Conservation (phyloP, 1,140 invertebrate genomes). For the Goniozus legneri region DNA sequence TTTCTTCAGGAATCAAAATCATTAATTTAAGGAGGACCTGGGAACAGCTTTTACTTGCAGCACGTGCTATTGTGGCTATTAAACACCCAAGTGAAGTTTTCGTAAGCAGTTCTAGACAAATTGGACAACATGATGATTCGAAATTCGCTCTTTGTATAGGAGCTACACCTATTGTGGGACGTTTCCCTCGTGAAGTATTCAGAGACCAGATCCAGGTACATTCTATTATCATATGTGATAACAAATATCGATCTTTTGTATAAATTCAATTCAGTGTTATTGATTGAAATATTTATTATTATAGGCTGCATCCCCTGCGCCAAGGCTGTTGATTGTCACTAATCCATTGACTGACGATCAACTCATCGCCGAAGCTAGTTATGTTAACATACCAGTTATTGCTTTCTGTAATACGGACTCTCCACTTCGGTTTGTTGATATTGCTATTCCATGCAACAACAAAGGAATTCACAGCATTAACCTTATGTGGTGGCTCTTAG, state of each 20-base stretch:
- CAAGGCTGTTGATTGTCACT: slow-evolving; percentile 91
- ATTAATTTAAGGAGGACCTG: slow-evolving; percentile 96
- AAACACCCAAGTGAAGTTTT: slow-evolving; percentile 96
- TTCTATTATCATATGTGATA: neutral
- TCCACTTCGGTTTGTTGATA: slow-evolving; percentile 93
- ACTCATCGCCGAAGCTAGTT: slow-evolving; percentile 97
- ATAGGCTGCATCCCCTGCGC: slow-evolving; percentile 96
- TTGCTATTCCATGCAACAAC: slow-evolving; percentile 99
- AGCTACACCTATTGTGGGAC: slow-evolving; percentile 95
- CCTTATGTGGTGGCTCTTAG: slow-evolving; percentile 98
- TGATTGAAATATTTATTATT: slow-evolving; percentile 16
- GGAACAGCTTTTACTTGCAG: slow-evolving; percentile 96
- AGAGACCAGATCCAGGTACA: slow-evolving; percentile 91
- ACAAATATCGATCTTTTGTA: neutral
- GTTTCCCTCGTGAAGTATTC: slow-evolving; percentile 98
- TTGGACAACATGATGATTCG: slow-evolving; percentile 94
- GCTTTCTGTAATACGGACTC: slow-evolving; percentile 97
- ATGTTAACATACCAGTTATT: slow-evolving; percentile 99
- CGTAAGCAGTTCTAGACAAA: slow-evolving; percentile 92
- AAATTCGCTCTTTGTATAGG: slow-evolving; percentile 99
- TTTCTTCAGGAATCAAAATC: slow-evolving; percentile 64
- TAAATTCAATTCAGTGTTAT: neutral
- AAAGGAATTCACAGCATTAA: slow-evolving; percentile 96
- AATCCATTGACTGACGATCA: slow-evolving; percentile 97
- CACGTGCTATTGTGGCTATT: slow-evolving; percentile 95